Percentiles rank a stretch among this genome's conserved stretches.
phyloP scores from a whole-genome alignment of 2,888 invertebrate species.

The Cotesia congregata region DNA sequence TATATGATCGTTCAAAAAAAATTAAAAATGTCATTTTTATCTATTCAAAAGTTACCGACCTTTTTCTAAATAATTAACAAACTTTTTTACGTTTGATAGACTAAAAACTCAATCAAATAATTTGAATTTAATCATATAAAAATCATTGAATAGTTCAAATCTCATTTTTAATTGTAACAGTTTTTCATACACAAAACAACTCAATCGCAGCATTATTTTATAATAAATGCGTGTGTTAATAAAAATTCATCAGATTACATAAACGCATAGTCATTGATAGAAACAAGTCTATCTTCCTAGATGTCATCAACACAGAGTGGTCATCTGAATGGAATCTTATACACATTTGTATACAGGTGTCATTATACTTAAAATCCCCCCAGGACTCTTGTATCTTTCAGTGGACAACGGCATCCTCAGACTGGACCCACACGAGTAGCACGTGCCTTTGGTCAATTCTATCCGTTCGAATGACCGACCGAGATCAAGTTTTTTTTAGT shows the following conservation, averaged over 20 bases:
- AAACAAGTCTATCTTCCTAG: not conserved
- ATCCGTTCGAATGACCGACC: slow-evolving; percentile 26
- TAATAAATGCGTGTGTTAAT: not conserved
- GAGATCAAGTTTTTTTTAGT: slow-evolving; percentile 31
- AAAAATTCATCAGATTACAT: not conserved
- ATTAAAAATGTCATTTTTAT: no score
- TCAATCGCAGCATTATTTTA: not conserved
- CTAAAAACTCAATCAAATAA: no score
- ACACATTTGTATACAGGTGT: slow-evolving; percentile 40
- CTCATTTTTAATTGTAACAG: no score
- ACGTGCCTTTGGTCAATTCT: slow-evolving; percentile 47
- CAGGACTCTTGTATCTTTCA: slow-evolving; percentile 11
- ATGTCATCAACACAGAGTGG: not conserved
- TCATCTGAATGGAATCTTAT: not conserved
- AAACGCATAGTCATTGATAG: not conserved
- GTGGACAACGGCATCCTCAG: slow-evolving; percentile 6
- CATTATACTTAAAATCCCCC: slow-evolving; percentile 32
- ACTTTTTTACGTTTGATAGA: no score
- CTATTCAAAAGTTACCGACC: no score
- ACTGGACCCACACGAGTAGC: slow-evolving; percentile 43
- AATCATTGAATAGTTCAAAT: no score
- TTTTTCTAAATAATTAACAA: no score
- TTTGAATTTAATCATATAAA: no score
- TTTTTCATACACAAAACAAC: not conserved
- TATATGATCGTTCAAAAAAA: no score